These are phyloP conservation scores for Altica lythri DNA, from an alignment of 2,888 invertebrate genomes.

Conservation along the genomic window DNA sequence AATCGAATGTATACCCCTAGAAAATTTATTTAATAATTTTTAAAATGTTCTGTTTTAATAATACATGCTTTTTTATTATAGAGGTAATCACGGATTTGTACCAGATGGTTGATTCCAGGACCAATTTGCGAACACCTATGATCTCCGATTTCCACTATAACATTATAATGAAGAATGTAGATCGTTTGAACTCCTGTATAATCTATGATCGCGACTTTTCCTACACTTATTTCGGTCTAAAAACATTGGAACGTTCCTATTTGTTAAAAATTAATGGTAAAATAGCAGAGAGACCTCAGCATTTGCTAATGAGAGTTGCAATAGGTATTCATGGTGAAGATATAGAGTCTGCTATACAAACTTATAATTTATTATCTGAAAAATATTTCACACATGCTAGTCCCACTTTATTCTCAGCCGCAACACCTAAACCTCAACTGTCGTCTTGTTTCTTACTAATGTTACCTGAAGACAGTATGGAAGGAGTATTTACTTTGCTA, in stretches of 20 bases:
- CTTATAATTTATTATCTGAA: constrained; percentile 94
- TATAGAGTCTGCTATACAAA: constrained; percentile 90
- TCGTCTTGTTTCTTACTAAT: constrained; percentile 95
- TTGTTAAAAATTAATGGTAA: constrained; percentile 88
- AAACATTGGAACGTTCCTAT: constrained; percentile 95
- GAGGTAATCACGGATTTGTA: constrained; percentile 91
- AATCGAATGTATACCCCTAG: no score
- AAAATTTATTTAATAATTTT: no score
- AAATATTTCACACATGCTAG: constrained; percentile 98
- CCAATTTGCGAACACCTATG: constrained; percentile 76
- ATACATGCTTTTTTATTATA: constrained; percentile 56
- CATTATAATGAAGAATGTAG: constrained; percentile 85
- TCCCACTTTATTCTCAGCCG: constrained; percentile 95
- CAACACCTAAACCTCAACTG: constrained; percentile 87
- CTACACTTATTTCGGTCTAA: constrained; percentile 99
- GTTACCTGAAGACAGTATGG: constrained; percentile 93
- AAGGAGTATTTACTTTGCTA: constrained; percentile 91
- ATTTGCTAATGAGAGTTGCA: constrained; percentile 97
- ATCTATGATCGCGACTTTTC: constrained; percentile 96
- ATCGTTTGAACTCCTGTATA: constrained; percentile 89
- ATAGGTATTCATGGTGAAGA: constrained; percentile 94
- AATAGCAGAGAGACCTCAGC: constrained; percentile 95
- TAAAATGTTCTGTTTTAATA: neutral
- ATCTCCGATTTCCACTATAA: constrained; percentile 83
- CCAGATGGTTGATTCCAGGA: constrained; percentile 74